Evolutionary conservation across 2,888 invertebrate genomes (phyloP).

Genomic region (Lingula anatina): DNA sequence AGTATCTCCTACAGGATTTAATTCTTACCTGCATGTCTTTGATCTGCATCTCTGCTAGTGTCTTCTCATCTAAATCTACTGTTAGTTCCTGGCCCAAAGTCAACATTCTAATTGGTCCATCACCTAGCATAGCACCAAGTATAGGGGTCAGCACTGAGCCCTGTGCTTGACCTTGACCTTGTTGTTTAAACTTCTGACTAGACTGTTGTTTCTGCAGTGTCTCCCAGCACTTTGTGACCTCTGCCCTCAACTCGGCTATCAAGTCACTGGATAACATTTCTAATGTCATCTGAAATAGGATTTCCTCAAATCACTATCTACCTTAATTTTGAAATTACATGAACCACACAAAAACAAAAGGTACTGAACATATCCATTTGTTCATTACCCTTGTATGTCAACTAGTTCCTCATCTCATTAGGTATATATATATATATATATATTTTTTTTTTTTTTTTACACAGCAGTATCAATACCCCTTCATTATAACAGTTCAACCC

Average conservation of each 20-base stretch:
- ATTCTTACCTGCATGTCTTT: slow-evolving; percentile 79
- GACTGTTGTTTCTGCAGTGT: slow-evolving; percentile 42
- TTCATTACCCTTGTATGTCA: too few species aligned
- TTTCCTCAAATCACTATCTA: too few species aligned
- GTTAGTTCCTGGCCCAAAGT: slow-evolving; percentile 85
- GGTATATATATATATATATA: too few species aligned
- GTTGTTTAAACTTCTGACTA: slow-evolving; percentile 18
- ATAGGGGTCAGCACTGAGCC: slow-evolving; percentile 52
- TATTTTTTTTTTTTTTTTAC: too few species aligned
- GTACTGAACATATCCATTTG: too few species aligned
- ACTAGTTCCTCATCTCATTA: too few species aligned
- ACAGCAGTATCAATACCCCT: too few species aligned
- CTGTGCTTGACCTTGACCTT: neutral
- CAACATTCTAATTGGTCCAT: slow-evolving; percentile 85
- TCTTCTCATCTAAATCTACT: slow-evolving; percentile 87
- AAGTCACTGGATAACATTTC: slow-evolving; percentile 80
- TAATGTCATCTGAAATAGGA: slow-evolving; percentile 60
- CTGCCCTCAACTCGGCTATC: slow-evolving; percentile 85
- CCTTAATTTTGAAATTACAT: too few species aligned
- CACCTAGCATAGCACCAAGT: slow-evolving; percentile 67
- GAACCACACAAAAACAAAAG: too few species aligned
- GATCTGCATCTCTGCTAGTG: slow-evolving; percentile 84
- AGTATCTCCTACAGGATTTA: too few species aligned
- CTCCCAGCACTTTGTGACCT: slow-evolving; percentile 95
- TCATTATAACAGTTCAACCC: too few species aligned